Conservation (phyloP, 2,797 vertebrate genomes). For the Semaprochilodus insignis region DNA sequence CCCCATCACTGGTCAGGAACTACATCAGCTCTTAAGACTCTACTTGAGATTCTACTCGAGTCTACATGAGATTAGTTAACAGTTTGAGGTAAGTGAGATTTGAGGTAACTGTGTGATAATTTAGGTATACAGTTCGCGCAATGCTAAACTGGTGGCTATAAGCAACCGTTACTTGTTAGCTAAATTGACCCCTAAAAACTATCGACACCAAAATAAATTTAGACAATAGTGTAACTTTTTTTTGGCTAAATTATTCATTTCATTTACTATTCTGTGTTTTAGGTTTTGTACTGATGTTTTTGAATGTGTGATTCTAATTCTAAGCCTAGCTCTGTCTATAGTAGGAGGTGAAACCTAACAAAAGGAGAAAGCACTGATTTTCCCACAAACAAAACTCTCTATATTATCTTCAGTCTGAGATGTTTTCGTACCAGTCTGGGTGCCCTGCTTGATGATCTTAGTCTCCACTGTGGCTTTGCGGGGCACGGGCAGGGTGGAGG, state of each 20-base stretch:
- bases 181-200: not conserved
- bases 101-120: not conserved
- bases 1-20: no score
- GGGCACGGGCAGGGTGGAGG: slow-evolving; percentile 89
- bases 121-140: not conserved
- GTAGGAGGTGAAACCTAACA: not conserved
- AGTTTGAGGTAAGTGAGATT: not conserved
- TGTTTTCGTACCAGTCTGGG: slow-evolving; percentile 84
- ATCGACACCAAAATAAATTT: no score
- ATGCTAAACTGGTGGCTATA: not conserved
- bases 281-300: not conserved
- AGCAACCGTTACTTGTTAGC: not conserved
- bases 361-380: no score
- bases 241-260: not conserved
- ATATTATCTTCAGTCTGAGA: not conserved
- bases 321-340: not conserved
- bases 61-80: not conserved
- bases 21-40: no score
- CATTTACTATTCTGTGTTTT: not conserved
- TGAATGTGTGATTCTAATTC: not conserved
- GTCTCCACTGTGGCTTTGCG: slow-evolving; percentile 89
- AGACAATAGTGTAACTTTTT: no score
- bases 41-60: no score
- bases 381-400: no score
- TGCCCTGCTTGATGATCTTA: slow-evolving; percentile 86